A percentile compares a stretch with the other conserved stretches of the same genome.
phyloP scores from a whole-genome alignment of 2,113 vertebrate genomes.

The Microcebus lehilahytsara region DNA sequence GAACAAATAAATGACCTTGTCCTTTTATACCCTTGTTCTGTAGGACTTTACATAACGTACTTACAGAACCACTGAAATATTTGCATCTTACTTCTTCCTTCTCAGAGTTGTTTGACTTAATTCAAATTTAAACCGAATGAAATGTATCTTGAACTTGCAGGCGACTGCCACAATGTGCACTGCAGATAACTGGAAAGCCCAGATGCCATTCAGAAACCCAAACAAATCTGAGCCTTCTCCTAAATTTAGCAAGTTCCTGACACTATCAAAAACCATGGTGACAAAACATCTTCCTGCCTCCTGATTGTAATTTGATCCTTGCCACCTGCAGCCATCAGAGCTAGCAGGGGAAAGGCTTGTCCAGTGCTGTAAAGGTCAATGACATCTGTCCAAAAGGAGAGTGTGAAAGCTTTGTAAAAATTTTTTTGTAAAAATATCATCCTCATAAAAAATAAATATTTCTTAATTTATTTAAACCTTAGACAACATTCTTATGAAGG shows the following conservation, averaged over 20 bases:
- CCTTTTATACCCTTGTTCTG: background rate
- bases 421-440: too few relatives aligned
- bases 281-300: constrained; percentile 49
- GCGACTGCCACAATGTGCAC: background rate
- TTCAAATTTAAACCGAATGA: constrained; percentile 46
- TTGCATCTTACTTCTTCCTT: background rate
- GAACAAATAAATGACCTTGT: background rate
- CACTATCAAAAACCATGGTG: constrained; percentile 57
- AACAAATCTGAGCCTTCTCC: constrained; percentile 36
- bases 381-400: constrained; percentile 56
- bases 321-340: constrained; percentile 52
- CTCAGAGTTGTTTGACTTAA: constrained; percentile 1
- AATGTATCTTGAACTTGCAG: background rate
- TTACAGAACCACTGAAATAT: background rate
- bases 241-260: constrained; percentile 48
- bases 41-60: background rate
- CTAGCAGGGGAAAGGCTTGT: constrained; percentile 49
- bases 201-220: constrained; percentile 61
- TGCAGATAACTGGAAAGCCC: background rate
- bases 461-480: constrained; percentile 71
- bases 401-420: constrained; percentile 35
- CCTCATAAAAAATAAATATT: background rate
- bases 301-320: constrained; percentile 65
- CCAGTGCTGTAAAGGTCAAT: constrained; percentile 52
- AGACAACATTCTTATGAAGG: constrained; percentile 60